Conservation (phyloP, 2,113 vertebrate genomes). For the Dasyornis broadbenti region DNA sequence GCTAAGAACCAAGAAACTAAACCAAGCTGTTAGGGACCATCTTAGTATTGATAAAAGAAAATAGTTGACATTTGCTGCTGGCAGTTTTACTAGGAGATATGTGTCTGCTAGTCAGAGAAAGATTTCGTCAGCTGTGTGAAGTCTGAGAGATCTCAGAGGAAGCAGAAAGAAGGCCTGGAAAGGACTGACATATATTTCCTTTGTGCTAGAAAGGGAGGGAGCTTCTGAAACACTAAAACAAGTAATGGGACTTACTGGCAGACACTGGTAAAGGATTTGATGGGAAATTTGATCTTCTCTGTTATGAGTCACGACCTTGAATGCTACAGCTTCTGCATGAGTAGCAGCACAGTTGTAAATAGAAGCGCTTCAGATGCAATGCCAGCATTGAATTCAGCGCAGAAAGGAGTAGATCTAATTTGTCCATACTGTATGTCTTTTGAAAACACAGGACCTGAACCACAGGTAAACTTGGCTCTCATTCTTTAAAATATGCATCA, state of each 20-base stretch:
- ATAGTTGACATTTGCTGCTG: slow-evolving; percentile 71
- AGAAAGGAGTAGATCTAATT: not conserved
- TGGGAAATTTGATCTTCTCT: slow-evolving; percentile 17
- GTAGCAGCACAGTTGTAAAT: not conserved
- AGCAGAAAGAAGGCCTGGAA: slow-evolving; percentile 12
- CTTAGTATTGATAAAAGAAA: slow-evolving; percentile 69
- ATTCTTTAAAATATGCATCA: not conserved
- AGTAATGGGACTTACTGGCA: slow-evolving; percentile 4
- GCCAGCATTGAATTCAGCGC: not conserved
- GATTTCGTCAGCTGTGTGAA: slow-evolving; percentile 61
- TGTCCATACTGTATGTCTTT: not conserved
- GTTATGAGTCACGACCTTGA: not conserved
- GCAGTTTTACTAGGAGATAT: slow-evolving; percentile 69
- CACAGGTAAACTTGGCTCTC: not conserved
- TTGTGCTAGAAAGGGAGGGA: not conserved
- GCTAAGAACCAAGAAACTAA: slow-evolving; percentile 51
- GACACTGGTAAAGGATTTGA: slow-evolving; percentile 5
- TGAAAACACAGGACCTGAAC: not conserved
- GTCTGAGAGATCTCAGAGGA: slow-evolving; percentile 63
- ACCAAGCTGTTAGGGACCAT: slow-evolving; percentile 64
- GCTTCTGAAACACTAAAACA: slow-evolving; percentile 18
- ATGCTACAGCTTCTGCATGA: not conserved
- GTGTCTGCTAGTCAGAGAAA: slow-evolving; percentile 67
- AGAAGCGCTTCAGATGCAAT: not conserved
- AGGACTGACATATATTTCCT: not conserved